These are phyloP conservation scores for Actenoides lindsayi DNA, from an alignment of 2,113 vertebrate genomes.

Conservation along the genomic window DNA sequence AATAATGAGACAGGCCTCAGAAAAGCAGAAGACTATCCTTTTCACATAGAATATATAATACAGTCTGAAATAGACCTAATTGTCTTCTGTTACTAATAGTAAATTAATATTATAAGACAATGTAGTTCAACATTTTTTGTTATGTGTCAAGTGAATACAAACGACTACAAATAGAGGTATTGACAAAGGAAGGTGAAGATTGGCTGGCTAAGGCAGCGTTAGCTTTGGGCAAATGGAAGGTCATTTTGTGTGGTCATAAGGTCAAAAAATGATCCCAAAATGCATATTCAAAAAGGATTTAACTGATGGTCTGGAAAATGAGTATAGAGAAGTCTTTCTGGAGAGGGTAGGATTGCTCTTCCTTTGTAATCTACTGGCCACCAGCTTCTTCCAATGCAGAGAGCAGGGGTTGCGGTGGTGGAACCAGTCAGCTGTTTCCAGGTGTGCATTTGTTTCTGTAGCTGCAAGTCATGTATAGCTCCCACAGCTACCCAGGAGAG, in stretches of 20 bases:
- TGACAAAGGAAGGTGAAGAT: not conserved
- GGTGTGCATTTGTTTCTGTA: not conserved
- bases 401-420: not conserved
- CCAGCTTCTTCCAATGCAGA: not conserved
- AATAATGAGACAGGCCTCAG: not conserved
- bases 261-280: not conserved
- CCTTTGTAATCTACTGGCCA: not conserved
- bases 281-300: not conserved
- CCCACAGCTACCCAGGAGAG: not conserved
- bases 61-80: not conserved
- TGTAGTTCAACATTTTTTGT: not conserved
- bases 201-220: not conserved
- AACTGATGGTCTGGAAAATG: not conserved
- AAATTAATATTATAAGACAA: not conserved
- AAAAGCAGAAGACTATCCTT: not conserved
- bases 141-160: not conserved
- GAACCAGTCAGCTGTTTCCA: not conserved
- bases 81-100: not conserved
- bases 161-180: not conserved
- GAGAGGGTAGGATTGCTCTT: not conserved
- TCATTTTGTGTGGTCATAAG: not conserved
- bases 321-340: not conserved
- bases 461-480: not conserved
- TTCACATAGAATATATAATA: not conserved
- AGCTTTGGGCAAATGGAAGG: not conserved